These are phyloP conservation scores for Callosobruchus maculatus DNA, from an alignment of 2,888 invertebrate species.

Conservation along the genomic window DNA sequence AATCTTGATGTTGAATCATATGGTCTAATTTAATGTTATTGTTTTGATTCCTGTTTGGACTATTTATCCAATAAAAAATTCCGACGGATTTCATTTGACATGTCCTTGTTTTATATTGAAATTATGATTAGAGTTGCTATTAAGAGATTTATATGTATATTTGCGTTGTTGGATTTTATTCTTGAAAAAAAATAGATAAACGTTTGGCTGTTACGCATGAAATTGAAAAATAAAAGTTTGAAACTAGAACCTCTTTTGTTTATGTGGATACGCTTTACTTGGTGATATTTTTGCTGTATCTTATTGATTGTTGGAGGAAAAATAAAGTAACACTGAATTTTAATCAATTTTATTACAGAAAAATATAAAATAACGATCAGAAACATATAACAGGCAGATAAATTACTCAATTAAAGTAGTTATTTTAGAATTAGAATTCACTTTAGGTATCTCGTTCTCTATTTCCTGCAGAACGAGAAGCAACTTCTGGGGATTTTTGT, in stretches of 20 bases:
- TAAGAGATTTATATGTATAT: conserved; percentile 16
- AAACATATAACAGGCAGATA: too few relatives aligned
- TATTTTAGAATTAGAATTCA: background rate
- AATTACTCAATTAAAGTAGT: background rate
- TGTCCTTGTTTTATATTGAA: conserved; percentile 7
- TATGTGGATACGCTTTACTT: too few relatives aligned
- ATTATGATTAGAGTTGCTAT: conserved; percentile 18
- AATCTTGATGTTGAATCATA: too few relatives aligned
- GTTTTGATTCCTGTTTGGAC: too few relatives aligned
- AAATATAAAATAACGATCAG: background rate
- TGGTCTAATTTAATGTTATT: too few relatives aligned
- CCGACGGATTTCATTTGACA: background rate
- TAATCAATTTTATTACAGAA: background rate
- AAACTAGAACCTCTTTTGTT: conserved; percentile 4
- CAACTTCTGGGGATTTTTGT: background rate
- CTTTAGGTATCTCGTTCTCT: background rate
- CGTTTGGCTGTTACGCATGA: conserved; percentile 33
- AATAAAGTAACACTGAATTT: too few relatives aligned
- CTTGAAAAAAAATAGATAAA: conserved; percentile 19
- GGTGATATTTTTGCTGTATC: too few relatives aligned
- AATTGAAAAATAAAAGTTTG: conserved; percentile 28
- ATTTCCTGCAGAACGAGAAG: background rate
- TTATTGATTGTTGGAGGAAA: too few relatives aligned
- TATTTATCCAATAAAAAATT: background rate
- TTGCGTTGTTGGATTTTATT: conserved; percentile 23